Evolutionary conservation across 92 coral and sea anemone genomes (phyloP).

Genomic region (Desmophyllum pertusum): DNA sequence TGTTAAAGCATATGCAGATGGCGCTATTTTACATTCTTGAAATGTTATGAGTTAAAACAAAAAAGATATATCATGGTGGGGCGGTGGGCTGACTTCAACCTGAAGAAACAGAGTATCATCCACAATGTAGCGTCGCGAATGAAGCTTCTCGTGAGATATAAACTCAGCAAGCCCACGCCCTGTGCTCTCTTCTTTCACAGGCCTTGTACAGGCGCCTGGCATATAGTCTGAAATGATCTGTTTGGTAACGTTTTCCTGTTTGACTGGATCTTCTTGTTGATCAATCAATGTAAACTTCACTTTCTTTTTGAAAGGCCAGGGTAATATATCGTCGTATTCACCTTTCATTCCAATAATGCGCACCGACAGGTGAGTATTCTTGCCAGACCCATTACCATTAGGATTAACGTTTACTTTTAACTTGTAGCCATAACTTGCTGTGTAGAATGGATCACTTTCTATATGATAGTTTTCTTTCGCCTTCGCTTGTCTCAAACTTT

Average conservation of each 20-base stretch:
- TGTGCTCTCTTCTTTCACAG: constrained; percentile 7
- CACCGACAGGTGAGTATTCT: constrained; percentile 20
- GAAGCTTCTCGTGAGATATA: constrained; percentile 22
- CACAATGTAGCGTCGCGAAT: constrained; percentile 26
- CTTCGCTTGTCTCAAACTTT: constrained; percentile 12
- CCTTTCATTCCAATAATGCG: constrained; percentile 35
- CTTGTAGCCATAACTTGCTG: constrained; percentile 47
- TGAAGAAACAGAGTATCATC: constrained; percentile 36
- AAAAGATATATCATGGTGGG: too few relatives aligned
- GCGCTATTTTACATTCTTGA: too few relatives aligned
- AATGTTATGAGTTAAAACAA: too few relatives aligned
- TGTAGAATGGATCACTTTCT: constrained; percentile 37
- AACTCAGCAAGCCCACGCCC: constrained; percentile 1
- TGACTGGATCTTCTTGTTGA: constrained; percentile 19
- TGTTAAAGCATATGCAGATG: too few relatives aligned
- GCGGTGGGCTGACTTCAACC: constrained; percentile 1
- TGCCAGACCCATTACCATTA: neutral
- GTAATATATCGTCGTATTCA: constrained; percentile 54
- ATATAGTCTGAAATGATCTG: neutral
- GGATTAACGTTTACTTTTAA: constrained; percentile 24
- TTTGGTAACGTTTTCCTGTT: constrained; percentile 12
- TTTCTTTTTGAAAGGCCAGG: constrained; percentile 52
- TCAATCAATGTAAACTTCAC: constrained; percentile 44
- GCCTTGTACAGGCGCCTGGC: neutral
- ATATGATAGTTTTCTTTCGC: constrained; percentile 4